A percentile compares a stretch with the other conserved stretches of the same genome.
These are phyloP conservation scores for Hippoglossus hippoglossus DNA, from an alignment of 2,797 vertebrate species.

Conservation along the genomic window DNA sequence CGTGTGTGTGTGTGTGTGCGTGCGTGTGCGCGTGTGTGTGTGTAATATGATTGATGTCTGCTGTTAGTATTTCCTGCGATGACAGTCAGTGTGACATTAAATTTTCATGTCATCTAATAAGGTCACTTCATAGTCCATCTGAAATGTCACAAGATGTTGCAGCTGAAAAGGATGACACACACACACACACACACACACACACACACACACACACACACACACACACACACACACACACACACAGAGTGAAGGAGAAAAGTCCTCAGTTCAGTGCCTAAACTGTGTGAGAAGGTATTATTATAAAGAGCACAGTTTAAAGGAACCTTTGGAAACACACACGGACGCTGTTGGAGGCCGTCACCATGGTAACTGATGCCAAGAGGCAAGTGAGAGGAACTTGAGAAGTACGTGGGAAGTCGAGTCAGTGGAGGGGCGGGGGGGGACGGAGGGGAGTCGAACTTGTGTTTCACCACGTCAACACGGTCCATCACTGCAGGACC, in stretches of 20 bases:
- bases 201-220: constrained; percentile 9
- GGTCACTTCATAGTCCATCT: constrained; percentile 23
- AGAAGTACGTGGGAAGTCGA: constrained; percentile 53
- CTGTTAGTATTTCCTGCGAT: constrained; percentile 9
- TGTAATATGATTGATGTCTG: neutral
- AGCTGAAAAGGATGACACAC: constrained; percentile 7
- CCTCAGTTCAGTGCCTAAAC: neutral
- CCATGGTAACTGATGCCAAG: constrained; percentile 67
- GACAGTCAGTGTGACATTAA: constrained; percentile 43
- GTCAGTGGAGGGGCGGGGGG: constrained; percentile 31
- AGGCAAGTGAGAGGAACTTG: constrained; percentile 61
- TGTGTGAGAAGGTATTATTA: neutral
- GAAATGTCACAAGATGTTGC: constrained; percentile 44
- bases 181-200: constrained; percentile 4
- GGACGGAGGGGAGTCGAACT: neutral
- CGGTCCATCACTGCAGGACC: neutral
- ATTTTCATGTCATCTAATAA: constrained; percentile 55
- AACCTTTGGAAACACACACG: constrained; percentile 11
- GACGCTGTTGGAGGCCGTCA: constrained; percentile 54
- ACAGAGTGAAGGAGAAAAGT: constrained; percentile 9
- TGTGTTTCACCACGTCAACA: constrained; percentile 10
- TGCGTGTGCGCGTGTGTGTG: too few species aligned
- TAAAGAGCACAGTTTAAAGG: constrained; percentile 1
- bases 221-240: constrained; percentile 9
- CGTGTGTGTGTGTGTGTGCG: too few species aligned